These are phyloP conservation scores for Chiloscyllium plagiosum DNA, from an alignment of 2,113 vertebrate genomes.

Conservation along the genomic window DNA sequence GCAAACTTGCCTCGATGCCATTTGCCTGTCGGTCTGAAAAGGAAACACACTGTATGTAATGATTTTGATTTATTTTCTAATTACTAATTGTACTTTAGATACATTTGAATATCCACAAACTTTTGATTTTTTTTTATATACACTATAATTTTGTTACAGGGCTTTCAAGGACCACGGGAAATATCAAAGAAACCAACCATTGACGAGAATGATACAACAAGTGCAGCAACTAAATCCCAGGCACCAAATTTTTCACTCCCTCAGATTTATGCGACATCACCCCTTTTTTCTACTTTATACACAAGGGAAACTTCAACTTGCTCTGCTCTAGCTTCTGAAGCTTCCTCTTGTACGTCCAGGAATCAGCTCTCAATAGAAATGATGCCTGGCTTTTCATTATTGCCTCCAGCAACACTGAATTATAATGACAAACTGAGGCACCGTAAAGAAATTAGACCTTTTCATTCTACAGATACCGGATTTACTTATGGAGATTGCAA, in stretches of 20 bases:
- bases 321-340: not conserved
- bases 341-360: accelerated
- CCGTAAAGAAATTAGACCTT: slow-evolving; percentile 32
- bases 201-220: slow-evolving; percentile 39
- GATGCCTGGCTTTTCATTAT: slow-evolving; percentile 29
- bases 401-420: not conserved
- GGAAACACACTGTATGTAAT: slow-evolving; percentile 57
- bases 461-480: not conserved
- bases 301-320: slow-evolving; percentile 41
- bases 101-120: not conserved
- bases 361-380: not conserved
- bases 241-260: slow-evolving; percentile 40
- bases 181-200: slow-evolving; percentile 49
- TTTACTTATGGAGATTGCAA: slow-evolving; percentile 14
- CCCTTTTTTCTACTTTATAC: slow-evolving; percentile 49
- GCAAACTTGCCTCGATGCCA: slow-evolving; percentile 41
- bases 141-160: slow-evolving; percentile 46
- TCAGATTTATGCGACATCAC: slow-evolving; percentile 44
- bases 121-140: not conserved
- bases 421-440: not conserved
- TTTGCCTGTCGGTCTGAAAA: slow-evolving; percentile 58
- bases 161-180: slow-evolving; percentile 59
- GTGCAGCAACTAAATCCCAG: slow-evolving; percentile 6
- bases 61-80: not conserved
- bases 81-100: not conserved